Evolutionary conservation across 2,888 invertebrate species (phyloP).

Genomic region (Druceiella hillmani): DNA sequence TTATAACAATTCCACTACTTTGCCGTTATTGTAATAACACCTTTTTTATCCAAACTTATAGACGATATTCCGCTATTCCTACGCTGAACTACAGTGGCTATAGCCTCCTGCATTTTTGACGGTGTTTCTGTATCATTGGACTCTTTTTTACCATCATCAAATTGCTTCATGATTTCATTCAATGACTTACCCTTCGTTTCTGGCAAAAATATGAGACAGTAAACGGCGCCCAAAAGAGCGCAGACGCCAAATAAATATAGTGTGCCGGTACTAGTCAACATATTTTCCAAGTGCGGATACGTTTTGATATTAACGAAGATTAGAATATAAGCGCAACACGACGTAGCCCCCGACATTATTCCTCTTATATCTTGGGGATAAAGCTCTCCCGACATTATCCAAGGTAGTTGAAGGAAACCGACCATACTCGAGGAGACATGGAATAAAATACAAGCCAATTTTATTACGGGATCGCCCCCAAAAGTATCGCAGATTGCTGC

Average conservation of each 20-base stretch:
- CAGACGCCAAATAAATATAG: conserved; percentile 58
- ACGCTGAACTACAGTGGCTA: too few relatives aligned
- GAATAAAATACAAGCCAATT: conserved; percentile 56
- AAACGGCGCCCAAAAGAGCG: conserved; percentile 55
- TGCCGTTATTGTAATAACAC: too few relatives aligned
- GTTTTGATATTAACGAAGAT: conserved; percentile 68
- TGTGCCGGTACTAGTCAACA: conserved; percentile 57
- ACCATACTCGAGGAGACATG: conserved; percentile 71
- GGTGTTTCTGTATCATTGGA: conserved; percentile 37
- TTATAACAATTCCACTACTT: too few relatives aligned
- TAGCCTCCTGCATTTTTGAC: too few relatives aligned
- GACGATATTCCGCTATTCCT: too few relatives aligned
- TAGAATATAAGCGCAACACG: conserved; percentile 63
- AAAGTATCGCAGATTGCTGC: conserved; percentile 56
- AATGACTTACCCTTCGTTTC: conserved; percentile 66
- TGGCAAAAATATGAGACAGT: conserved; percentile 56
- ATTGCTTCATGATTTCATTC: conserved; percentile 60
- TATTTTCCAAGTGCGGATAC: conserved; percentile 56
- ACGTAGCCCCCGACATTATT: conserved; percentile 63
- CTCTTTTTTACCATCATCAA: conserved; percentile 42
- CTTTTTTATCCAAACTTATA: too few relatives aligned
- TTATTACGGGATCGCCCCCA: conserved; percentile 43
- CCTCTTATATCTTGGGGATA: conserved; percentile 65
- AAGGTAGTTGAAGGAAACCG: conserved; percentile 67
- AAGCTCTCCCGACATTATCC: conserved; percentile 70